Conservation (phyloP, 2,888 invertebrate genomes). For the Drosophila phalerata region DNA sequence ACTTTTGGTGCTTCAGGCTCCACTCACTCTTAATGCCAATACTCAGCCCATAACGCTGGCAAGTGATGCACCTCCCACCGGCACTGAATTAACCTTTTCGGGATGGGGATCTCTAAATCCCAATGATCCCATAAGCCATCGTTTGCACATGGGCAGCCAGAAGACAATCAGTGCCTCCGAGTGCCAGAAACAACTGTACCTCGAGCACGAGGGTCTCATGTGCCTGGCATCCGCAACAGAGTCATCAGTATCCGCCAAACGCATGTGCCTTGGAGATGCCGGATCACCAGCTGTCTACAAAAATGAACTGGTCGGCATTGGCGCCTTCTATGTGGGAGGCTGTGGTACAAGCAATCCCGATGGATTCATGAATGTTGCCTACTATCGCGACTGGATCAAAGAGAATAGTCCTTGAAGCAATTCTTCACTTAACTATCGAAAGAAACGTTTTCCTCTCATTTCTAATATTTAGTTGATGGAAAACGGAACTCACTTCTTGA, state of each 20-base stretch:
- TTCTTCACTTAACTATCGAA: background rate
- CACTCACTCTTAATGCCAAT: conserved; percentile 63
- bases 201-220: conserved; percentile 68
- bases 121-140: conserved; percentile 60
- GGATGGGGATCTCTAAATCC: conserved; percentile 79
- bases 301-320: conserved; percentile 80
- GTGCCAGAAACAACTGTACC: conserved; percentile 59
- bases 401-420: conserved; percentile 27
- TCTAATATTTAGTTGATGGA: background rate
- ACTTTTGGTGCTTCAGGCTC: conserved; percentile 71
- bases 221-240: conserved; percentile 71
- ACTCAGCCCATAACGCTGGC: conserved; percentile 73
- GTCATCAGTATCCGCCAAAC: conserved; percentile 34
- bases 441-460: background rate
- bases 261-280: conserved; percentile 83
- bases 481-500: background rate
- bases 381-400: conserved; percentile 70
- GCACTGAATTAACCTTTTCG: conserved; percentile 63
- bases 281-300: conserved; percentile 83
- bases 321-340: conserved; percentile 74
- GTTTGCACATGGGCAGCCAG: conserved; percentile 72
- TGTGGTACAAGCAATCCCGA: conserved; percentile 79
- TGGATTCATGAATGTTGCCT: conserved; percentile 79
- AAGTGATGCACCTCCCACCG: conserved; percentile 57
- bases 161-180: conserved; percentile 58